phyloP scores from a whole-genome alignment of 2,888 invertebrate genomes.

The Oligia fasciuncula region DNA sequence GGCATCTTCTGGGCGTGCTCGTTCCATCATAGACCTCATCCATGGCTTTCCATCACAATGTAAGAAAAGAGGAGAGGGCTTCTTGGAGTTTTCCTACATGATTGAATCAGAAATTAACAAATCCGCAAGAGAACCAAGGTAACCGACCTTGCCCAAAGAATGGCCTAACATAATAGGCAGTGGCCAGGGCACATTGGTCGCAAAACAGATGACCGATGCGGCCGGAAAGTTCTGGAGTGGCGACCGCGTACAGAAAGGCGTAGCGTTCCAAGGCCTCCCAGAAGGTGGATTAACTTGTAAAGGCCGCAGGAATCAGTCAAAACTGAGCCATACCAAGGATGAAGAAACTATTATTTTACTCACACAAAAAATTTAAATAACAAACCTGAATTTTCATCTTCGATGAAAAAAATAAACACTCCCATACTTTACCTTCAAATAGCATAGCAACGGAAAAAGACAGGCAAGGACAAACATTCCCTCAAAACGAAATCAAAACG shows the following conservation, averaged over 20 bases:
- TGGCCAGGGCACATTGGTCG: background rate
- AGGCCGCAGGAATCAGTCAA: background rate
- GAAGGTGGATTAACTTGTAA: background rate
- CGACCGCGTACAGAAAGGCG: background rate
- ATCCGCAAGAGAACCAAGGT: background rate
- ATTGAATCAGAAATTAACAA: background rate
- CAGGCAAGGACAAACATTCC: background rate
- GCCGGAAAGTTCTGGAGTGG: background rate
- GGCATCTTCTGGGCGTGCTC: too few relatives aligned
- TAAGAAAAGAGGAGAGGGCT: background rate
- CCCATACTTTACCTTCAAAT: background rate
- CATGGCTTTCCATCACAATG: background rate
- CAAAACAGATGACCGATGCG: background rate
- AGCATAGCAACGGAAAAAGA: background rate
- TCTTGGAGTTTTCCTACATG: background rate
- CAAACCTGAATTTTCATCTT: background rate
- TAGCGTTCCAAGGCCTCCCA: background rate
- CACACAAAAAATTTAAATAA: background rate
- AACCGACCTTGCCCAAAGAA: background rate
- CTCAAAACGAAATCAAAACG: slow-evolving; percentile 18
- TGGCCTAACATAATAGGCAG: background rate
- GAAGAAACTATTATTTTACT: background rate
- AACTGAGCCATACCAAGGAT: too few relatives aligned
- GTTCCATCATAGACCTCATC: too few relatives aligned
- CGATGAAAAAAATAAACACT: background rate